phyloP scores from a whole-genome alignment of 1,140 invertebrate genomes.

The Euura lappo region DNA sequence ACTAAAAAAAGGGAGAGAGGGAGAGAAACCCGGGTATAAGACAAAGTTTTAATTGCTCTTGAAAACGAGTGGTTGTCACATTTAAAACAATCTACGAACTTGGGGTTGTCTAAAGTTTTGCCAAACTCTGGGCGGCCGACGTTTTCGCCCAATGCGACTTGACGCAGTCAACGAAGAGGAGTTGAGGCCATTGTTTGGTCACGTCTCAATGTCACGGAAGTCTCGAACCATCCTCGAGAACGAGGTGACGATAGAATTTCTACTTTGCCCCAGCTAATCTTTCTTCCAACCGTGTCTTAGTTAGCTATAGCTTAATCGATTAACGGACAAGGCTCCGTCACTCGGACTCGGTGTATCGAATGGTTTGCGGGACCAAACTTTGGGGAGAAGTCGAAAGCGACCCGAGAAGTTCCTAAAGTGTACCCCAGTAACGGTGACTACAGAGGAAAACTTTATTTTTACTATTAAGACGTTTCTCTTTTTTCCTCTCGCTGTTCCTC shows the following conservation, averaged over 20 bases:
- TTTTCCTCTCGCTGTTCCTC: background rate
- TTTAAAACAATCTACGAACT: slow-evolving; percentile 37
- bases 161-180: background rate
- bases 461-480: background rate
- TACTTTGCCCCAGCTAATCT: background rate
- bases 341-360: background rate
- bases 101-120: slow-evolving; percentile 2
- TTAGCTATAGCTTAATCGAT: background rate
- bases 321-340: background rate
- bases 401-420: background rate
- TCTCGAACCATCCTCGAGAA: background rate
- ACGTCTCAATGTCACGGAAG: slow-evolving; percentile 15
- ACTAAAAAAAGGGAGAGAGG: slow-evolving; percentile 11
- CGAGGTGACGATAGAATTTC: slow-evolving; percentile 6
- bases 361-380: slow-evolving; percentile 1
- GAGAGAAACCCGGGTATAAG: background rate
- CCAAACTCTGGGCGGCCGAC: background rate
- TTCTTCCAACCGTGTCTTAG: background rate
- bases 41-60: slow-evolving; percentile 49
- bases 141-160: background rate
- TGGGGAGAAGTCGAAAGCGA: background rate
- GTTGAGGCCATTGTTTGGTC: slow-evolving; percentile 1
- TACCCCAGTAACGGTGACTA: background rate
- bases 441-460: background rate
- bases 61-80: slow-evolving; percentile 37